phyloP scores from a whole-genome alignment of 2,113 vertebrate species.

The Macrotis lagotis region DNA sequence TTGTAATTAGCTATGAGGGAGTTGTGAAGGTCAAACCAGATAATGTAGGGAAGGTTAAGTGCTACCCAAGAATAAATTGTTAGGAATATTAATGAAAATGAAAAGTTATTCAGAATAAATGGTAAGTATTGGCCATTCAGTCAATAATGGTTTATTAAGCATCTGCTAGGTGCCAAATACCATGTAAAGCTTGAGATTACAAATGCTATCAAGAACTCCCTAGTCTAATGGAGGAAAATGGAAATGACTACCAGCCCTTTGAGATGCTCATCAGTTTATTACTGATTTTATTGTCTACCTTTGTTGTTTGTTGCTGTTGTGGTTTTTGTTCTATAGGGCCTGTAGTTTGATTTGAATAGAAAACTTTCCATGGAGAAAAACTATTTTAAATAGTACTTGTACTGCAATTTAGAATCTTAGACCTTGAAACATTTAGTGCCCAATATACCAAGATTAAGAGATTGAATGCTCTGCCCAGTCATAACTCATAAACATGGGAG shows the following conservation, averaged over 20 bases:
- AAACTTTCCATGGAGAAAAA: background rate
- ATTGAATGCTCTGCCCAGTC: background rate
- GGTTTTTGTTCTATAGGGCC: background rate
- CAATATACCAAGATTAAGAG: background rate
- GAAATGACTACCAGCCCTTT: no score
- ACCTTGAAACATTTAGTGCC: background rate
- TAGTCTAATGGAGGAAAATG: background rate
- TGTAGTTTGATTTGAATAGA: background rate
- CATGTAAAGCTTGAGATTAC: background rate
- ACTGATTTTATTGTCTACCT: background rate
- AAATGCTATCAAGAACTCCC: background rate
- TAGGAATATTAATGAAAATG: background rate
- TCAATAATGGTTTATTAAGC: background rate
- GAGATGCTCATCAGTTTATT: background rate
- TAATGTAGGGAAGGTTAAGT: background rate
- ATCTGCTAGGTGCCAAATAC: background rate
- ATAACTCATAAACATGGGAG: background rate
- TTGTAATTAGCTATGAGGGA: background rate
- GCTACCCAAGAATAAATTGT: background rate
- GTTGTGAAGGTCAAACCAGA: background rate
- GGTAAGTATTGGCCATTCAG: background rate
- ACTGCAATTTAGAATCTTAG: background rate
- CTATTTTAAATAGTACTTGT: background rate
- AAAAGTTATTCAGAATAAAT: background rate
- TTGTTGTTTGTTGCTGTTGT: background rate